Conservation (phyloP, 2,888 invertebrate genomes). For the Archips crataeganus region DNA sequence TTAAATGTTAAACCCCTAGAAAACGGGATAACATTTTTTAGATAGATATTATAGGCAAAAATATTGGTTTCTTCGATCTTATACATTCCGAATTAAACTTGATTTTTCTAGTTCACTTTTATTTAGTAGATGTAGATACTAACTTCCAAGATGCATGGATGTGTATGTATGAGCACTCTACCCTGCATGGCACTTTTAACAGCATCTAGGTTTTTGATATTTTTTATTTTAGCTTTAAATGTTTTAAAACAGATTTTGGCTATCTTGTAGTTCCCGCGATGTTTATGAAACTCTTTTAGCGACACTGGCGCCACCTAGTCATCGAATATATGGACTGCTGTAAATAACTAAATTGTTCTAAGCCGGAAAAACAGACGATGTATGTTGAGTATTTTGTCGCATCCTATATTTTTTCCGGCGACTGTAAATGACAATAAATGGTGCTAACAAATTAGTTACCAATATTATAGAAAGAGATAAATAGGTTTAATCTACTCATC, state of each 20-base stretch:
- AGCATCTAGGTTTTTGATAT: neutral
- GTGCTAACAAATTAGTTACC: too few species aligned
- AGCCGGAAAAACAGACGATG: too few species aligned
- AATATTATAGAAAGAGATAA: too few species aligned
- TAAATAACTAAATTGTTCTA: too few species aligned
- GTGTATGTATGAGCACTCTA: neutral
- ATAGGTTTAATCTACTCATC: too few species aligned
- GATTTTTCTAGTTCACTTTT: neutral
- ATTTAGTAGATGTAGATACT: neutral
- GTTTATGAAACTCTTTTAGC: neutral
- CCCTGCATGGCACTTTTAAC: constrained; percentile 6
- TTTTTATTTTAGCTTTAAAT: neutral
- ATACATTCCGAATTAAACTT: neutral
- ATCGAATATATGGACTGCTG: too few species aligned
- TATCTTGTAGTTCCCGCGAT: too few species aligned
- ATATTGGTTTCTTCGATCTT: neutral
- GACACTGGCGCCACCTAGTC: neutral
- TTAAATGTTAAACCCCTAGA: constrained; percentile 17
- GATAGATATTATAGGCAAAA: neutral
- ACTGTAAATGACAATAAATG: too few species aligned
- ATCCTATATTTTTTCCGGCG: too few species aligned
- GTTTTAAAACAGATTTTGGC: neutral
- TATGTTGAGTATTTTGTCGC: too few species aligned
- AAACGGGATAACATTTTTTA: neutral
- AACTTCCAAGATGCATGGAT: neutral